Conservation (phyloP, 1,140 invertebrate species). For the Bombus sylvicola region DNA sequence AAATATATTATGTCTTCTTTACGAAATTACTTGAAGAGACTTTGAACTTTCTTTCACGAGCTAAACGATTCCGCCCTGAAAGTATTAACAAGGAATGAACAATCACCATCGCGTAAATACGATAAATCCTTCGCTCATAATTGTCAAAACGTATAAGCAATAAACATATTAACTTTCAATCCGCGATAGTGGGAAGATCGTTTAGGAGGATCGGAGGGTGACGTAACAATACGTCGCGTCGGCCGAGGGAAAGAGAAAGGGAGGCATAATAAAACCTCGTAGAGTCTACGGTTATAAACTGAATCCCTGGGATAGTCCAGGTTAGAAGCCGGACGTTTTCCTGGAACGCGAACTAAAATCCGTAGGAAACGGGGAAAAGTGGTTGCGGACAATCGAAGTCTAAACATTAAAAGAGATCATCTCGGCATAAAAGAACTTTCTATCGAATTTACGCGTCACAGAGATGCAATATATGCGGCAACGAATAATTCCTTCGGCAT, state of each 20-base stretch:
- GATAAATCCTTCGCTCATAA: background rate
- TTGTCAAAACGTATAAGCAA: background rate
- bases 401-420: slow-evolving; percentile 4
- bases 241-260: background rate
- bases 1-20: too few species aligned
- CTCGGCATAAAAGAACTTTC: background rate
- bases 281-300: slow-evolving; percentile 41
- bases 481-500: background rate
- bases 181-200: background rate
- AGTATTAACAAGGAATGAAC: background rate
- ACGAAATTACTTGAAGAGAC: background rate
- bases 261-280: slow-evolving; percentile 47
- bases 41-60: too few species aligned
- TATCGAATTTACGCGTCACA: background rate
- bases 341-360: background rate
- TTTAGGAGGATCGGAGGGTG: background rate
- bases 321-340: slow-evolving; percentile 16
- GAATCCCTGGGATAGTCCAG: slow-evolving; percentile 47
- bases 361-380: too few species aligned
- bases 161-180: background rate
- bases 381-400: background rate
- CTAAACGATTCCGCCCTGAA: background rate
- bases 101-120: background rate
- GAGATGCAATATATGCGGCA: slow-evolving; percentile 1
- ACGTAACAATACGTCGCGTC: too few species aligned